Evolutionary conservation across 2,888 invertebrate species (phyloP).

Genomic region (Odontomyia ornata): DNA sequence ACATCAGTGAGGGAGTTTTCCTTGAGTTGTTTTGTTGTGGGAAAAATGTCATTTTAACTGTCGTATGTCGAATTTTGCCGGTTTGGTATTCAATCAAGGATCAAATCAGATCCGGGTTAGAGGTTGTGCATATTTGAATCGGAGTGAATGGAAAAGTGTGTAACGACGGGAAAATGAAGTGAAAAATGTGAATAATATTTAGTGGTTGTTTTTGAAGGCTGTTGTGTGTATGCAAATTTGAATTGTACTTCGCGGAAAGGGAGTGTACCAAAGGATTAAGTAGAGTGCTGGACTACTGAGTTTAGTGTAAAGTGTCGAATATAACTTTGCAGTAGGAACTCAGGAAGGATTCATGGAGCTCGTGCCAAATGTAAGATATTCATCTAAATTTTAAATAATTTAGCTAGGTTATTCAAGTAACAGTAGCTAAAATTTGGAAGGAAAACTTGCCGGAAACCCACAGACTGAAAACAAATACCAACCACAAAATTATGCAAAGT

Average conservation of each 20-base stretch:
- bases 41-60: not conserved
- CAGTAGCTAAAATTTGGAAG: not conserved
- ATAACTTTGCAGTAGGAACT: not conserved
- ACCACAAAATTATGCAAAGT: not conserved
- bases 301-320: not conserved
- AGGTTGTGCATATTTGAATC: not conserved
- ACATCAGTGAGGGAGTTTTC: not conserved
- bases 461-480: not conserved
- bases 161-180: not conserved
- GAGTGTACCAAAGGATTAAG: too few species aligned
- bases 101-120: not conserved
- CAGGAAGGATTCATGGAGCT: not conserved
- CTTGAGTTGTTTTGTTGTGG: not conserved
- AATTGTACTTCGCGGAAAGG: too few species aligned
- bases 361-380: not conserved
- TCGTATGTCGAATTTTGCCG: not conserved
- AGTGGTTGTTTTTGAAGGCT: not conserved
- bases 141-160: not conserved
- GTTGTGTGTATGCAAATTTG: not conserved
- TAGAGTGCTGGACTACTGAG: too few species aligned
- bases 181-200: not conserved
- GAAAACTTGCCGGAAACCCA: constrained; percentile 7
- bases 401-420: not conserved
- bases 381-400: not conserved
- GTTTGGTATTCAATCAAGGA: not conserved